These are phyloP conservation scores for Dissostichus mawsoni DNA, from an alignment of 2,113 vertebrate genomes.

Conservation along the genomic window DNA sequence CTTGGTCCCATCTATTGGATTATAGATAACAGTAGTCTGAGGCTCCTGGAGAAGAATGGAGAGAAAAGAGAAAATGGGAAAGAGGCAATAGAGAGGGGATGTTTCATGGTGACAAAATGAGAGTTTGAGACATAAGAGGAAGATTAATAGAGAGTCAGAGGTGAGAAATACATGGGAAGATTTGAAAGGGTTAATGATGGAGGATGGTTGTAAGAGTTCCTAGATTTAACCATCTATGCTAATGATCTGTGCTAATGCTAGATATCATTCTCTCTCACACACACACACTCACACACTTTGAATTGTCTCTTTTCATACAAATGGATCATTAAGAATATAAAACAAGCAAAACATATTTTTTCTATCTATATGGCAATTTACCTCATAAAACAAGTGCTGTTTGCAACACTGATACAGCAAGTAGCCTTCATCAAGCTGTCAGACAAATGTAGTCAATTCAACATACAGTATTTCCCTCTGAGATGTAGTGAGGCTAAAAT, in stretches of 20 bases:
- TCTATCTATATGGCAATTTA: too few species aligned
- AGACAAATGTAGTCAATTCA: too few species aligned
- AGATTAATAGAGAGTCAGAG: neutral
- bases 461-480: too few species aligned
- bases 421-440: too few species aligned
- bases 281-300: too few species aligned
- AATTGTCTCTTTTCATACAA: neutral
- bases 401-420: too few species aligned
- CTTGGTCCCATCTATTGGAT: slow-evolving; percentile 83
- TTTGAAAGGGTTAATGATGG: slow-evolving; percentile 17
- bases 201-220: neutral
- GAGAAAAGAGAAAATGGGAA: slow-evolving; percentile 20
- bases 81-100: neutral
- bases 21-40: slow-evolving; percentile 85
- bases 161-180: slow-evolving; percentile 43
- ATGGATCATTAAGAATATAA: neutral
- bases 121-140: neutral
- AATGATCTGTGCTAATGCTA: neutral
- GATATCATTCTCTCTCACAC: neutral
- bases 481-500: too few species aligned
- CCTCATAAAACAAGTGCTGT: too few species aligned
- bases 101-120: slow-evolving; percentile 25
- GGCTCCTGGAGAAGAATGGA: slow-evolving; percentile 77
- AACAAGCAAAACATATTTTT: neutral
- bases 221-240: neutral